These are phyloP conservation scores for Lucilia cuprina DNA, from an alignment of 1,140 invertebrate genomes.

Conservation along the genomic window DNA sequence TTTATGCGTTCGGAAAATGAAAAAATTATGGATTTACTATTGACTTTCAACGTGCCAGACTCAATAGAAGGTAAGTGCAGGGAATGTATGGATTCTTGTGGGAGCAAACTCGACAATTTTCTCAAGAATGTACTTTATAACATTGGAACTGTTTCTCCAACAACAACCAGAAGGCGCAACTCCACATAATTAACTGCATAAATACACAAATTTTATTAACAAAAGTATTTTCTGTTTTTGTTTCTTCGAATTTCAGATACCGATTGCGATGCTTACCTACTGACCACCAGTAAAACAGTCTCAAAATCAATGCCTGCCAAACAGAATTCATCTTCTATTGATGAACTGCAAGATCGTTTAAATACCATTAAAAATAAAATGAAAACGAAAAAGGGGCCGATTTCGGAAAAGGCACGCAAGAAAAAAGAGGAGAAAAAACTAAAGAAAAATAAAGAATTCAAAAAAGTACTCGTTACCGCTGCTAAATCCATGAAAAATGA, in stretches of 20 bases:
- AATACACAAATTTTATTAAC: neutral
- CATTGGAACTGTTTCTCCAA: too few relatives aligned
- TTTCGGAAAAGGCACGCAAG: slow-evolving; percentile 52
- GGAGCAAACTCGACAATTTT: too few relatives aligned
- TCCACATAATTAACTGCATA: too few relatives aligned
- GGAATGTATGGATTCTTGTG: neutral
- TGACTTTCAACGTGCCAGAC: slow-evolving; percentile 42
- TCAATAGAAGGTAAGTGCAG: slow-evolving; percentile 38
- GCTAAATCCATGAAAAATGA: slow-evolving; percentile 58
- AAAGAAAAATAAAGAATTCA: slow-evolving; percentile 58
- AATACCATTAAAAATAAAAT: slow-evolving; percentile 60
- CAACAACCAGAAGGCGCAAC: too few relatives aligned
- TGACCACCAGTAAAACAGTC: slow-evolving; percentile 45
- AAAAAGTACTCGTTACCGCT: slow-evolving; percentile 53
- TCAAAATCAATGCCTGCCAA: slow-evolving; percentile 16
- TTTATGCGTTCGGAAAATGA: slow-evolving; percentile 42
- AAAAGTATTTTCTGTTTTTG: neutral
- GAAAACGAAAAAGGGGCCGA: slow-evolving; percentile 55
- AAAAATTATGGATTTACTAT: slow-evolving; percentile 40
- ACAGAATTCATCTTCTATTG: neutral
- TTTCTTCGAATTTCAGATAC: slow-evolving; percentile 44
- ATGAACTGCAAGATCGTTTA: slow-evolving; percentile 54
- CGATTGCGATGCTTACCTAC: slow-evolving; percentile 54
- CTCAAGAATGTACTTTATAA: too few relatives aligned
- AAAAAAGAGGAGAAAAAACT: slow-evolving; percentile 54